Evolutionary conservation across 2,113 vertebrate species (phyloP).

Genomic region (Platichthys flesus): DNA sequence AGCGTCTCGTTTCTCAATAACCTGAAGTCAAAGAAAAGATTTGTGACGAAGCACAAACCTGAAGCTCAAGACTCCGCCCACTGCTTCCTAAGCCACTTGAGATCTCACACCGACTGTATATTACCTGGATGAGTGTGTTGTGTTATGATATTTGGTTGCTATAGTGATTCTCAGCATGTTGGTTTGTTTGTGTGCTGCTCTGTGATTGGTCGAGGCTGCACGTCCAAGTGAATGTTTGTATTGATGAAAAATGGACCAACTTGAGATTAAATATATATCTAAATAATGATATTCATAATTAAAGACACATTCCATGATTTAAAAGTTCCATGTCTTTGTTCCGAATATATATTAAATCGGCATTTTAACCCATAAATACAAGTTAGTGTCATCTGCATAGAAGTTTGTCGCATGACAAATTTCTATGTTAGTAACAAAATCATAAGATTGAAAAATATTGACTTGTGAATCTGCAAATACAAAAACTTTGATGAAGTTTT

Average conservation of each 20-base stretch:
- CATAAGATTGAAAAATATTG: too few species aligned
- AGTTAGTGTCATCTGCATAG: background rate
- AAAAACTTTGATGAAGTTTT: too few species aligned
- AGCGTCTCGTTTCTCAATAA: constrained; percentile 8
- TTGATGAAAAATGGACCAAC: background rate
- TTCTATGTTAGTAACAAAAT: too few species aligned
- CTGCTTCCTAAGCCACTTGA: background rate
- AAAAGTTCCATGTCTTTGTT: background rate
- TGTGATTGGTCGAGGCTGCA: constrained; percentile 44
- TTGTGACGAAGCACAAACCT: constrained; percentile 29
- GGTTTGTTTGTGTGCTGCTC: constrained; percentile 43
- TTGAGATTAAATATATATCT: constrained; percentile 27
- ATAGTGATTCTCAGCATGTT: constrained; percentile 64
- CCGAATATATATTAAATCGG: background rate
- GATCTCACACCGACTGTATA: constrained; percentile 34
- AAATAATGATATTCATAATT: background rate
- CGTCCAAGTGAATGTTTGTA: constrained; percentile 21
- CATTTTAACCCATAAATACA: background rate
- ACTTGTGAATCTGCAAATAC: too few species aligned
- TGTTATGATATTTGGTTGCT: constrained; percentile 53
- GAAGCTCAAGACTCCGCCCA: background rate
- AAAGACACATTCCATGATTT: background rate
- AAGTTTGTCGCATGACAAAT: too few species aligned
- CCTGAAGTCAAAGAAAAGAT: constrained; percentile 17
- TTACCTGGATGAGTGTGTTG: constrained; percentile 39